Conservation (phyloP, 2,797 vertebrate genomes). For the Chloroceryle amazona region DNA sequence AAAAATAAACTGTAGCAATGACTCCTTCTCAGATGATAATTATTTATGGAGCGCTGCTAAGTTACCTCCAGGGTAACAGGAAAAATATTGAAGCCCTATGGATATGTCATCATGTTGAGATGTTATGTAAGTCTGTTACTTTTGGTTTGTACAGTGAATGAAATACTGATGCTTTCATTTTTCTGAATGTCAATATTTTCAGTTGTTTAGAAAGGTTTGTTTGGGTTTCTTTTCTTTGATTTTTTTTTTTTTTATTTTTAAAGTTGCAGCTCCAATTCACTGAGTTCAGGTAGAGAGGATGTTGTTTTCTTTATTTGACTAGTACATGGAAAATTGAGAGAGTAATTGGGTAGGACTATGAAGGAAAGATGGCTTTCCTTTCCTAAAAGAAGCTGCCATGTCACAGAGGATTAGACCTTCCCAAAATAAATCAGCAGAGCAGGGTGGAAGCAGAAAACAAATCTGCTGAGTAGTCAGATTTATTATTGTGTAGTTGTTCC, state of each 20-base stretch:
- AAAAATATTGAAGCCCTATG: constrained; percentile 67
- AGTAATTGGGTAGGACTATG: background rate
- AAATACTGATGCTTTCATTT: background rate
- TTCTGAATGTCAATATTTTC: background rate
- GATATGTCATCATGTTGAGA: constrained; percentile 51
- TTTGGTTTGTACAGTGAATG: background rate
- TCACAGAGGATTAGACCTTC: background rate
- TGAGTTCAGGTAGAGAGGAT: background rate
- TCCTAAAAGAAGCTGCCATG: background rate
- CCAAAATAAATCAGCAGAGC: background rate
- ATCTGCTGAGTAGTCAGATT: constrained; percentile 45
- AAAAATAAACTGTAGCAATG: constrained; percentile 71
- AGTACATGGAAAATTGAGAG: background rate
- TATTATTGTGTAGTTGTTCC: background rate
- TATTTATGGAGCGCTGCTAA: constrained; percentile 76
- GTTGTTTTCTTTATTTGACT: background rate
- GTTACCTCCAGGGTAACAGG: constrained; percentile 75
- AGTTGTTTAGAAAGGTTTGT: background rate
- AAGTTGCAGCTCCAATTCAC: background rate
- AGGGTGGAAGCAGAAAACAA: background rate
- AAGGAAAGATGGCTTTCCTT: background rate
- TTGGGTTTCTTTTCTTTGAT: background rate
- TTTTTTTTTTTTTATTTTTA: background rate
- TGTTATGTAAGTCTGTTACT: constrained; percentile 54
- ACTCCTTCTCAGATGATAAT: constrained; percentile 67